Evolutionary conservation across 2,888 invertebrate genomes (phyloP).

Genomic region (Trimorus sp.): DNA sequence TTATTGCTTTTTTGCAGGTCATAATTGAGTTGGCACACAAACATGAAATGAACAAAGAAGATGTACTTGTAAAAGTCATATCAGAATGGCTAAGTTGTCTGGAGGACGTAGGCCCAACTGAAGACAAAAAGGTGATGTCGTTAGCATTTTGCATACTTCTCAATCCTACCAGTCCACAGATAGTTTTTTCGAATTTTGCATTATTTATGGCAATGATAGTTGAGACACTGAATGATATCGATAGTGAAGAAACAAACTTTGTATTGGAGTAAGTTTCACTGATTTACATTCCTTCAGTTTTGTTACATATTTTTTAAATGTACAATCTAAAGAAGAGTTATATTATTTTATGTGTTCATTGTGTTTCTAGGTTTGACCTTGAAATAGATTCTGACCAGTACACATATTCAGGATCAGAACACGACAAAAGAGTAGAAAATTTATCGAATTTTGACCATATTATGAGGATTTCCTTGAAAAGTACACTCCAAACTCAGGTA

Average conservation of each 20-base stretch:
- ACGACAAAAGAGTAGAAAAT: constrained; percentile 87
- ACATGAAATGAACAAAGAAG: constrained; percentile 83
- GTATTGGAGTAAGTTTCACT: constrained; percentile 40
- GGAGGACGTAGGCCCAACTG: constrained; percentile 89
- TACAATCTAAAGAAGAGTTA: background rate
- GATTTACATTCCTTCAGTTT: background rate
- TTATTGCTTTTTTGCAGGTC: constrained; percentile 64
- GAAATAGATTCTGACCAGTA: constrained; percentile 76
- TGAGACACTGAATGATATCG: constrained; percentile 90
- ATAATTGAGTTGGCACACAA: constrained; percentile 73
- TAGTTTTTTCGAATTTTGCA: constrained; percentile 87
- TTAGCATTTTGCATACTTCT: constrained; percentile 86
- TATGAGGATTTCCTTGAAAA: constrained; percentile 88
- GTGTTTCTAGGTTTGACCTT: constrained; percentile 31
- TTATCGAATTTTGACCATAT: constrained; percentile 90
- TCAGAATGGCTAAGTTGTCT: constrained; percentile 91
- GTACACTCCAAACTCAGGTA: constrained; percentile 88
- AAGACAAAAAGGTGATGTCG: constrained; percentile 92
- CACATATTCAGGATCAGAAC: constrained; percentile 83
- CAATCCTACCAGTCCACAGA: constrained; percentile 86
- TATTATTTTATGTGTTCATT: background rate
- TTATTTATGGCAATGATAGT: constrained; percentile 88
- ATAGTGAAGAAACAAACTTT: constrained; percentile 78
- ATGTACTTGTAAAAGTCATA: constrained; percentile 87
- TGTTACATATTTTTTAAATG: background rate